Base-by-base conservation (phyloP, 2,888 invertebrate species). In the Apotomis turbidana region DNA sequence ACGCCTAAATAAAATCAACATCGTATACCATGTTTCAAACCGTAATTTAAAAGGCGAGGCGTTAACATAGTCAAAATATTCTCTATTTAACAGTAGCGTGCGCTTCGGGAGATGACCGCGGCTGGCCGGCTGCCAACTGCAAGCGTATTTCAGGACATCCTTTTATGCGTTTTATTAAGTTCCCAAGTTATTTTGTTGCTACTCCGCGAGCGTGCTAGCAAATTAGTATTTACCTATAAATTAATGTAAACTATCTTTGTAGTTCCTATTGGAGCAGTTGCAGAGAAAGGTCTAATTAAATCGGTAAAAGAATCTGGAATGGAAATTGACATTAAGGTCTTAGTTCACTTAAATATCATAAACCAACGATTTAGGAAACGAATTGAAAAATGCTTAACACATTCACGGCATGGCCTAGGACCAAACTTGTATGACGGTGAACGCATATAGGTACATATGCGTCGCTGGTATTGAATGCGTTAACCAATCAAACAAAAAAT, bases 101-200 rank as follows among this genome's bases (percentile, higher is more conserved):
- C 62, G 44, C 46, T 73, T 72, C 66, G 66, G 49, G 83, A 87
- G 84, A 85, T 87, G 87, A 87, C 84, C 87, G 84, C 76, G 76
- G 13, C 75, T 88, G 90, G 93, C 89, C 73, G 63, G 61, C 3
- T 79, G 89, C 90, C 90, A 90, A 82, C 77, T 73, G 74, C 80
- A 74, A 75, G 86, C 83, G 80, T 93, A 93, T 93, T 93, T 92
- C 85, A 86, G 88, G 87, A 87, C 80, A 86, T 87, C 88, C 91
- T 92, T 92, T 91, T 87, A 89, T 85, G 85, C 83, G 88, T 93
- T 91, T 93, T 93, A 92, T 93, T 92, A 90, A 91, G 85, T 85
- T 84, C 84, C 87, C 79, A 86, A 87, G 89, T 85, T 90, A 90
- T 88, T 88, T 80, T 86, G 83, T 81, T 78, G 76, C 80, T 81